Base-by-base conservation (phyloP, 2,797 vertebrate species). In the Vireo griseus region DNA sequence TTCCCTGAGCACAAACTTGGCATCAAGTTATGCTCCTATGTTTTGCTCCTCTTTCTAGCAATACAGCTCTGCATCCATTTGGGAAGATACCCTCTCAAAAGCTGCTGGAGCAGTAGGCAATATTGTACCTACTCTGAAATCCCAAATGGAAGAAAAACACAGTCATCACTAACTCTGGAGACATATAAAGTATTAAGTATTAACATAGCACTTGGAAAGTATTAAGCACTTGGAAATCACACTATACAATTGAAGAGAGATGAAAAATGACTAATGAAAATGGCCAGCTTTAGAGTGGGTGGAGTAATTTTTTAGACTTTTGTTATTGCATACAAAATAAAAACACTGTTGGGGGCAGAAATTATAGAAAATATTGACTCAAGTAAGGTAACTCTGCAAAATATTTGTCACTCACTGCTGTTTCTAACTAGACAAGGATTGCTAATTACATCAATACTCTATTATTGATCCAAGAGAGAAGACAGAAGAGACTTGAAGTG, bases 311-410 rank as follows among this genome's bases (percentile, higher is more conserved):
- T 88, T 83, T 42, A 77, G 47, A 77, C 69, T 96, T 96, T 94
- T 95, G 66, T 97, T 90, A 93, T 24, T 86, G 74, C 65, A 62
- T 73, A 48, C 77, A 84, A 93, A 96, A 92, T 89, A 93, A 90
- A 93, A 95, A 58, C 81, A 61, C 58, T 62, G 20, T 31, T 69
- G 79, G 81, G 45, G 91, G 75, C 61, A 95, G 87, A 96, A 93
- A 96, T 96, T 66, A 86, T 11, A 90, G 81, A 91, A 95, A 97
- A 95, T 90, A 96, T 97, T 95, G 89, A 92, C 84, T 92, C 75
- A 77, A 89, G 33, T 20, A 74, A 80, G 72, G 22, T 67, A 97
- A 95, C 52, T 83, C 62, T 52, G 28, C 45, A 91, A 93, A 97
- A 90, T 80, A 94, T 95, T 92, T 91, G 78, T 65, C 78, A 73